A percentile compares a stretch with the other conserved stretches of the same genome.
phyloP scores from a whole-genome alignment of 1,140 invertebrate species.

The Olivierus martensii region DNA sequence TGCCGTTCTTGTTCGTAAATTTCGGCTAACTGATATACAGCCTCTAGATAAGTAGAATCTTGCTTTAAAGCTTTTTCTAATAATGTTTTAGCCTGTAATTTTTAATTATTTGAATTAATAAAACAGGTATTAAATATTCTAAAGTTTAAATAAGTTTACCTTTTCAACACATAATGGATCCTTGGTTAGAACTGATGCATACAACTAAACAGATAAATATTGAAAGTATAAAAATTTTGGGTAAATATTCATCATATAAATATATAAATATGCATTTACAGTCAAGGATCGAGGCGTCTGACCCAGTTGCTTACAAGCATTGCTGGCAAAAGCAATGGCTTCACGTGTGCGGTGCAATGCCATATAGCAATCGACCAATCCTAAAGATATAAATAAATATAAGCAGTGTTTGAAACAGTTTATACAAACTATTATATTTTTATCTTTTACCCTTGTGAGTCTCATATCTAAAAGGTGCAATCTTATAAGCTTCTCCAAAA shows the following conservation, averaged over 20 bases:
- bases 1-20: conserved; percentile 37
- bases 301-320: conserved; percentile 51
- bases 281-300: conserved; percentile 51
- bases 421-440: too few species aligned
- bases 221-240: conserved; percentile 17
- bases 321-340: conserved; percentile 49
- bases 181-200: conserved; percentile 52
- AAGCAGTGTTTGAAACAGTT: too few species aligned
- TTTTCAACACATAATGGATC: conserved; percentile 46
- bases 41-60: conserved; percentile 48
- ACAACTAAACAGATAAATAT: conserved; percentile 46
- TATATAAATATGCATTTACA: conserved; percentile 32
- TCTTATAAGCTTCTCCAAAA: conserved; percentile 54
- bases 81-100: conserved; percentile 40
- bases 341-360: conserved; percentile 48
- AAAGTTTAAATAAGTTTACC: too few species aligned
- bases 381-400: conserved; percentile 22
- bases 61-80: conserved; percentile 51
- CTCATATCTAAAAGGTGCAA: conserved; percentile 43
- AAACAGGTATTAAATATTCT: too few species aligned
- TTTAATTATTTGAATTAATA: neutral
- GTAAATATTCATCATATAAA: neutral
- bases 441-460: conserved; percentile 41
- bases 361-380: conserved; percentile 53
- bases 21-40: conserved; percentile 51